A percentile compares a stretch with the other conserved stretches of the same genome.
These are phyloP conservation scores for Agrochola lota DNA, from an alignment of 2,888 invertebrate species.

Conservation along the genomic window DNA sequence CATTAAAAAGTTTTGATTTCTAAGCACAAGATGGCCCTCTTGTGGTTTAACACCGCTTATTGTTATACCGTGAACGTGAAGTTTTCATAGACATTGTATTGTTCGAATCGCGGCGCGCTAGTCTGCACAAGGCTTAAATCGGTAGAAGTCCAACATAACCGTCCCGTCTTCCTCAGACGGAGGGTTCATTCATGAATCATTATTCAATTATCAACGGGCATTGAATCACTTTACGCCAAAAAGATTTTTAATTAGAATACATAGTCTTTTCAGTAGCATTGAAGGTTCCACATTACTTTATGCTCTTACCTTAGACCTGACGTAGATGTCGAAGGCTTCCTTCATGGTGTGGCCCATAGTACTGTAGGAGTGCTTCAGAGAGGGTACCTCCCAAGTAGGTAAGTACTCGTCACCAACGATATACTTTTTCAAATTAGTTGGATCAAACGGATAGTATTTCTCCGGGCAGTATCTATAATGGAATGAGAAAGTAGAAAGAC, in stretches of 20 bases:
- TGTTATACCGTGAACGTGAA: too few species aligned
- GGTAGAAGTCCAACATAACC: neutral
- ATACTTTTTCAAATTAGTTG: constrained; percentile 95
- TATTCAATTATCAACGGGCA: neutral
- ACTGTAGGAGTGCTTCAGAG: constrained; percentile 93
- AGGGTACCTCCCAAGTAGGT: constrained; percentile 98
- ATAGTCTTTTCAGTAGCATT: neutral
- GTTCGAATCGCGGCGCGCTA: too few species aligned
- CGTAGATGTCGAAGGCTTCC: constrained; percentile 95
- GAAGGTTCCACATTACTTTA: neutral
- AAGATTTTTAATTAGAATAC: neutral
- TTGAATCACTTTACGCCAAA: neutral
- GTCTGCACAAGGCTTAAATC: too few species aligned
- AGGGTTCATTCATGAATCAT: neutral
- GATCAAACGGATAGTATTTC: constrained; percentile 97
- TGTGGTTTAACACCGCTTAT: too few species aligned
- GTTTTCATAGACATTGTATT: too few species aligned
- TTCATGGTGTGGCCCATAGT: constrained; percentile 95
- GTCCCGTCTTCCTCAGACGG: neutral
- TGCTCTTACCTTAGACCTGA: constrained; percentile 86
- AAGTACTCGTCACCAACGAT: constrained; percentile 98
- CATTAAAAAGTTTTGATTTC: neutral
- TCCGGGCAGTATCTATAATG: constrained; percentile 94
- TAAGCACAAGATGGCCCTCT: too few species aligned
- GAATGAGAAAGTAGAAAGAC: neutral